Evolutionary conservation across 2,797 vertebrate species (phyloP), one percentile per base, ranked within the genome.

Genomic region (Craterocephalus amniculus): DNA sequence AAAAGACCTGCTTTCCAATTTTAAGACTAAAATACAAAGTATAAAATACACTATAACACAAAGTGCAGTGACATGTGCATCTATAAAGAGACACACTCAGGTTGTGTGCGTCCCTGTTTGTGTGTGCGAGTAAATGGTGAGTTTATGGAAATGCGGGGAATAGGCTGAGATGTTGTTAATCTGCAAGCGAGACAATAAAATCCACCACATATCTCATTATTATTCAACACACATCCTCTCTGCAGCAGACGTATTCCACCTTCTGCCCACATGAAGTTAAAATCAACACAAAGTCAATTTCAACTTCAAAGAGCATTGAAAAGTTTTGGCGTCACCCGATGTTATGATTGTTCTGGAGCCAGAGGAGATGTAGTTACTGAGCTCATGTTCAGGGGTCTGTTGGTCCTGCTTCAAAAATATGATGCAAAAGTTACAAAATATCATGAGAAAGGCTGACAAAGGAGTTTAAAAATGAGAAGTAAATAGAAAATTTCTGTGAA

Each of bases 41-140:
- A 55, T 81, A 82, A 89, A 91, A 73, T 59, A 78, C 36, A 54
- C 80, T 22, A 87, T 91, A 88, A 90, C 91, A 84, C 84, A 87
- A 65, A 11, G 65, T 60, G 68, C 56, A 32, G 34, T 69, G 79
- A 70, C 80, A 86, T 74, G 81, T 62, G 78, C 76, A 68, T 77
- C 70, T 63, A 79, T 62, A 79, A 72, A 66, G 58, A 78, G 43
- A 77, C 45, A 70, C 64, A 67, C 52, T 31, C 18, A 32, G 4
- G 12, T 27, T 45, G 29, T 64, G 64, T 45, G 59, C 59, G 60
- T 49, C 56, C 20, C 48, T 59, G 66, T 74, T 60, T 58, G 36
- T 55, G 58, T 61, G 74, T 63, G 31, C 68, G 73, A 62, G 51
- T 64, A 35, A 69, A 79, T 45, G 63, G 77, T 72, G 61, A 38